These are phyloP conservation scores for Oxytorus armatus DNA, from an alignment of 2,888 invertebrate genomes.

Conservation along the genomic window DNA sequence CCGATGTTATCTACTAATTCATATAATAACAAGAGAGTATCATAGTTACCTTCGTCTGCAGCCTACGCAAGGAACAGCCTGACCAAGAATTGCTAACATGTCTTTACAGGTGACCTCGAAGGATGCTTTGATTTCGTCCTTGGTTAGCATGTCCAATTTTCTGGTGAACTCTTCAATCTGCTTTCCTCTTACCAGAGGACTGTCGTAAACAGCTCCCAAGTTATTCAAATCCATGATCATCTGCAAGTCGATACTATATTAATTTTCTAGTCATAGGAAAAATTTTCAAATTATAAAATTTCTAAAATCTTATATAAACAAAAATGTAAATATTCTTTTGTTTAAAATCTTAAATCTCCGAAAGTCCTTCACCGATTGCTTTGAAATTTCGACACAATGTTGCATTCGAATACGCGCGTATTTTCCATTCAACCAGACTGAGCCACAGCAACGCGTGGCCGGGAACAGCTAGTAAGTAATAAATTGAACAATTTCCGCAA, in stretches of 20 bases:
- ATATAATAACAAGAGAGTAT: not conserved
- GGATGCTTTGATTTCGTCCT: conserved; percentile 91
- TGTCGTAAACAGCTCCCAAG: conserved; percentile 93
- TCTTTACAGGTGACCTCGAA: conserved; percentile 93
- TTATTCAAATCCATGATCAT: conserved; percentile 97
- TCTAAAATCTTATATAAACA: not conserved
- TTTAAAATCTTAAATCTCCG: no score
- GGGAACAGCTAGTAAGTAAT: no score
- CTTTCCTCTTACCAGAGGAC: conserved; percentile 91
- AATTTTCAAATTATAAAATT: not conserved
- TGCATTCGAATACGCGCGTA: no score
- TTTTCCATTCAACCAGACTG: no score
- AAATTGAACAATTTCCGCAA: no score
- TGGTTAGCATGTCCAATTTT: conserved; percentile 91
- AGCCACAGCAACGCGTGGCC: no score
- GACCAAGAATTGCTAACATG: conserved; percentile 93
- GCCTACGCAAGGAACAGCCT: conserved; percentile 97
- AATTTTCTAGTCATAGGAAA: not conserved
- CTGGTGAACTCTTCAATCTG: conserved; percentile 94
- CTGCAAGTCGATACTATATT: conserved; percentile 85
- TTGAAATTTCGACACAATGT: no score
- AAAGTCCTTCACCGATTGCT: no score
- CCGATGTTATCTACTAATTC: not conserved
- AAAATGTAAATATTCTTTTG: no score
- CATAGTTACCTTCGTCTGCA: conserved; percentile 92